phyloP scores from a whole-genome alignment of 2,113 vertebrate genomes.

The Cyanoramphus novaezelandiae region DNA sequence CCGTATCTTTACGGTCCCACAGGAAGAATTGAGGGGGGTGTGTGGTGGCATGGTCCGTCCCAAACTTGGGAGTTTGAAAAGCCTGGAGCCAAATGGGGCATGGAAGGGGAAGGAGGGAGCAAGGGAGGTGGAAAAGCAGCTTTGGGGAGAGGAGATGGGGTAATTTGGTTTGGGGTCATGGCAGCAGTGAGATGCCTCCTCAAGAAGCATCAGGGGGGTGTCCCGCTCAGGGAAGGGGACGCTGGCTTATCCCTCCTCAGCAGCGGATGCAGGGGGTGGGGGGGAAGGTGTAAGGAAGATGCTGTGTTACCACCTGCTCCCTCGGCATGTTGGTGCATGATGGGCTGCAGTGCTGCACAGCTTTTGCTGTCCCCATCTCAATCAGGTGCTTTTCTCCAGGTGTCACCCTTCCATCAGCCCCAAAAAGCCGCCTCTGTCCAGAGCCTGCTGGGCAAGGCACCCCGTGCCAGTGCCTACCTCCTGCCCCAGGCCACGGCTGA shows the following conservation, averaged over 20 bases:
- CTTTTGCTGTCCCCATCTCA: not conserved
- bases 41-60: fast-evolving
- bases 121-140: not conserved
- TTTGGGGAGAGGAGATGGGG: not conserved
- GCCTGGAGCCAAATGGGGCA: fast-evolving
- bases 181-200: not conserved
- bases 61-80: not conserved
- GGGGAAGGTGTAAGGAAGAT: fast-evolving
- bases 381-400: constrained; percentile 74
- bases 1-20: not conserved
- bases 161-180: not conserved
- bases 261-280: fast-evolving
- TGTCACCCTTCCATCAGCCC: constrained; percentile 85
- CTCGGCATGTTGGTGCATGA: fast-evolving
- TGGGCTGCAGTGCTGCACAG: fast-evolving
- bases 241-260: not conserved
- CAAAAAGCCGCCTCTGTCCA: constrained; percentile 86
- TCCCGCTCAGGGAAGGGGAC: fast-evolving
- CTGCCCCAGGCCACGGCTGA: constrained; percentile 72
- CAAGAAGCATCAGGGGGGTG: fast-evolving
- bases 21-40: not conserved
- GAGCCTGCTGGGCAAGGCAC: constrained; percentile 83
- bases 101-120: not conserved
- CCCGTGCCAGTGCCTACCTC: constrained; percentile 81
- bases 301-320: fast-evolving